Evolutionary conservation across 2,888 invertebrate genomes (phyloP).

Genomic region (Erannis defoliaria): DNA sequence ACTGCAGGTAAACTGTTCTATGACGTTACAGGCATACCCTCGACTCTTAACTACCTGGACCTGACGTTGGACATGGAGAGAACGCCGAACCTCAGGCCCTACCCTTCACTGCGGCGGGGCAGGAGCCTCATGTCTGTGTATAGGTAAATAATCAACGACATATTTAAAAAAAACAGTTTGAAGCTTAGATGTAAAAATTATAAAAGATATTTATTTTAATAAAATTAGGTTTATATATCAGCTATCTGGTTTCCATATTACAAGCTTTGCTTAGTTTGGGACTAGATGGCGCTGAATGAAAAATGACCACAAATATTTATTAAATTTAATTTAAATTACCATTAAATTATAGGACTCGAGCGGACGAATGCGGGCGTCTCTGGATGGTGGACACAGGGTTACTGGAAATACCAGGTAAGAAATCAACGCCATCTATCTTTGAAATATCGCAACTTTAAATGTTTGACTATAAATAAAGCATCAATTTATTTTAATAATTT

Average conservation of each 20-base stretch:
- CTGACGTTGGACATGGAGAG: slow-evolving; percentile 57
- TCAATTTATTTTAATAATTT: too few relatives aligned
- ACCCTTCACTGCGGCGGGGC: slow-evolving; percentile 61
- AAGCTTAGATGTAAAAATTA: too few relatives aligned
- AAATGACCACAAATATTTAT: too few relatives aligned
- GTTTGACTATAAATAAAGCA: too few relatives aligned
- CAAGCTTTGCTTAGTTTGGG: too few relatives aligned
- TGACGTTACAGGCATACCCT: slow-evolving; percentile 82
- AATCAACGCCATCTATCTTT: neutral
- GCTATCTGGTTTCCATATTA: too few relatives aligned
- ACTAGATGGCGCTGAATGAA: too few relatives aligned
- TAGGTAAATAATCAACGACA: slow-evolving; percentile 72
- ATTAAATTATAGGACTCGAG: slow-evolving; percentile 87
- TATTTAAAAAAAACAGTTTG: too few relatives aligned
- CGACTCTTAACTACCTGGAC: slow-evolving; percentile 87
- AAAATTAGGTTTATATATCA: too few relatives aligned
- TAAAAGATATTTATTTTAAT: too few relatives aligned
- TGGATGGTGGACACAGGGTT: slow-evolving; percentile 94
- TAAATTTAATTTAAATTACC: neutral
- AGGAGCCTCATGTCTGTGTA: slow-evolving; percentile 89
- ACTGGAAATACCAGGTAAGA: slow-evolving; percentile 88
- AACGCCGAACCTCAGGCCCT: slow-evolving; percentile 71
- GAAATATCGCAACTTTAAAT: neutral
- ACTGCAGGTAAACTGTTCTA: neutral
- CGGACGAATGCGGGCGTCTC: slow-evolving; percentile 90